Evolutionary conservation across 2,888 invertebrate genomes (phyloP).

Genomic region (Chaitophorus viminalis): DNA sequence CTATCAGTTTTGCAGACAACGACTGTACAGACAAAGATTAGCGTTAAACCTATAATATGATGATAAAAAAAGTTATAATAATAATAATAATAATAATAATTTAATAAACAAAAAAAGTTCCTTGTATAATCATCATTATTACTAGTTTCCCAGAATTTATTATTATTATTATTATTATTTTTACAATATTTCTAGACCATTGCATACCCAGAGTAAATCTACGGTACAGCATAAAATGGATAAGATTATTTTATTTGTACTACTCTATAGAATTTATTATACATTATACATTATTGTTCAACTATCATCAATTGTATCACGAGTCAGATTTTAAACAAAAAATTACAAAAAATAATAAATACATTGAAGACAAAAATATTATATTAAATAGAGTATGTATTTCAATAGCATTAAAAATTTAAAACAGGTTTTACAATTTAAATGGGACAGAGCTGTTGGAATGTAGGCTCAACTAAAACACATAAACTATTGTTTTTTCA

Average conservation of each 20-base stretch:
- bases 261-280: not conserved
- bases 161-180: constrained; percentile 2
- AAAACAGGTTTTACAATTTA: not conserved
- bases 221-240: not conserved
- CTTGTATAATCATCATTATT: constrained; percentile 13
- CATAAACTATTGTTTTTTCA: not conserved
- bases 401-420: not conserved
- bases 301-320: no score
- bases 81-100: not conserved
- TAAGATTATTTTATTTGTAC: not conserved
- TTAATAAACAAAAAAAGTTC: not conserved
- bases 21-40: constrained; percentile 81
- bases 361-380: not conserved
- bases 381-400: not conserved
- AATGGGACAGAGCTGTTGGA: not conserved
- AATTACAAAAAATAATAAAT: not conserved
- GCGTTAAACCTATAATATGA: constrained; percentile 73
- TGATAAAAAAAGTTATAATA: not conserved
- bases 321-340: not conserved
- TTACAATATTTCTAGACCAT: not conserved
- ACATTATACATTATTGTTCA: not conserved
- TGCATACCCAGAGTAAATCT: not conserved
- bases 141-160: not conserved
- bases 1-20: constrained; percentile 88
- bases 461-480: constrained; percentile 5